Evolutionary conservation across 2,797 vertebrate genomes (phyloP), one percentile per base, ranked within the genome.

Genomic region (Typhlichthys eigenmanni): DNA sequence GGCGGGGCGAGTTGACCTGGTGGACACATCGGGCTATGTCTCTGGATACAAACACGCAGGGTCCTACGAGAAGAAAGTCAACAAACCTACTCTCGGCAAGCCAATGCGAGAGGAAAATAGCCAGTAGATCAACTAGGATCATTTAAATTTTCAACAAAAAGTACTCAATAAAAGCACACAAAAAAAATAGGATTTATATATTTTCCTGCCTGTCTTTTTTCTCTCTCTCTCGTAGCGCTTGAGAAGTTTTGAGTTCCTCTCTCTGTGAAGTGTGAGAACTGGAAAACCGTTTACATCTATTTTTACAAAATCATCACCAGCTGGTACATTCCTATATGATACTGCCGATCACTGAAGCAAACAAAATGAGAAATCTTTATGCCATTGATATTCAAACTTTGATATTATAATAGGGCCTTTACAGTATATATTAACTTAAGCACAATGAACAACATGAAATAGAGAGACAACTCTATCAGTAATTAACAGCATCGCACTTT

Each of bases 31-130:
- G 0, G 97, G 97, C 83, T 98, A 98, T 3, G 97, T 98, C 76
- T 91, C 95, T 0, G 96, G 96, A 80, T 99, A 98, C 90, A 99
- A 97, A 87, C 96, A 98, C 9, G 92, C 90, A 5, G 97, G 96
- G 79, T 91, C 96, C 0, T 98, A 99, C 0, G 94, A 97, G 87
- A 95, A 98, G 89, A 99, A 99, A 89, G 91, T 96, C 57, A 85
- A 60, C 69, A 92, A 90, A 81, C 80, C 86, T 24, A 75, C 81
- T 0, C 60, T 55, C 13, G 66, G 68, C 50, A 92, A 93, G 79
- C 90, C 89, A 34, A 80, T 90, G 88, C 93, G 85, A 92, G 74
- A 10, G 43, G 62, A 69, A 82, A 57, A 80, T 24, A 70, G 86
- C 85, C 86, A 80, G 83, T 83, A 77, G 72, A 78, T 78, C 80